Evolutionary conservation across 1,140 invertebrate genomes (phyloP).

Genomic region (Bemisia tabaci): DNA sequence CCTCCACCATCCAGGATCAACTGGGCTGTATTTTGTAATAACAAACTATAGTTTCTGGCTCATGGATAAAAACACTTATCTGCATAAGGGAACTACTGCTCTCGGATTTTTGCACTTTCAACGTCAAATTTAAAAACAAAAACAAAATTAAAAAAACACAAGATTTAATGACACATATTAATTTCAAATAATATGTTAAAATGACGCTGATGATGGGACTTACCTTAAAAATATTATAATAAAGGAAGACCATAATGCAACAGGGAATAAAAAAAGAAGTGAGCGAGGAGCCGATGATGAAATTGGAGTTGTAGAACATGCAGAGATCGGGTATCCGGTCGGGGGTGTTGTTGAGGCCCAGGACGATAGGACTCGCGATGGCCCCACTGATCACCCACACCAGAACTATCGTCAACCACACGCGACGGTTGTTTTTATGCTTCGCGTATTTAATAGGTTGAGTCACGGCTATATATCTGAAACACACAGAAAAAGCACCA

Average conservation of each 20-base stretch:
- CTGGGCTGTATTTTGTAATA: too few relatives aligned
- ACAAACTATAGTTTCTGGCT: too few relatives aligned
- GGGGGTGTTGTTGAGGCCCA: slow-evolving; percentile 85
- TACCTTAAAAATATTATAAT: slow-evolving; percentile 94
- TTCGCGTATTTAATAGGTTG: slow-evolving; percentile 98
- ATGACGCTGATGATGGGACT: too few relatives aligned
- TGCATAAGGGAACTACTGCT: too few relatives aligned
- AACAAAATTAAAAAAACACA: too few relatives aligned
- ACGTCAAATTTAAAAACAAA: too few relatives aligned
- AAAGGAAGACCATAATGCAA: slow-evolving; percentile 96
- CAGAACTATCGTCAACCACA: slow-evolving; percentile 87
- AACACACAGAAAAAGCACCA: slow-evolving; percentile 24
- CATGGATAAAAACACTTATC: too few relatives aligned
- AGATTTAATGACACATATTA: too few relatives aligned
- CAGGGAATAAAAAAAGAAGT: slow-evolving; percentile 99
- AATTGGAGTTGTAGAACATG: slow-evolving; percentile 94
- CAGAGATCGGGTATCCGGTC: slow-evolving; percentile 64
- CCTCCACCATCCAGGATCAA: too few relatives aligned
- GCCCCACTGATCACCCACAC: slow-evolving; percentile 93
- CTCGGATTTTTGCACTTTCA: too few relatives aligned
- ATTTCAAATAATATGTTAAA: too few relatives aligned
- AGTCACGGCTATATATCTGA: slow-evolving; percentile 95
- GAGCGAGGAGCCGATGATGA: slow-evolving; percentile 94
- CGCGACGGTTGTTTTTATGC: slow-evolving; percentile 91
- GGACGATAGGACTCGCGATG: slow-evolving; percentile 92